A percentile compares a stretch with the other conserved stretches of the same genome.
These are phyloP conservation scores for Stichodactyla mertensii DNA, from an alignment of 64 coral and sea anemone genomes.

Conservation along the genomic window DNA sequence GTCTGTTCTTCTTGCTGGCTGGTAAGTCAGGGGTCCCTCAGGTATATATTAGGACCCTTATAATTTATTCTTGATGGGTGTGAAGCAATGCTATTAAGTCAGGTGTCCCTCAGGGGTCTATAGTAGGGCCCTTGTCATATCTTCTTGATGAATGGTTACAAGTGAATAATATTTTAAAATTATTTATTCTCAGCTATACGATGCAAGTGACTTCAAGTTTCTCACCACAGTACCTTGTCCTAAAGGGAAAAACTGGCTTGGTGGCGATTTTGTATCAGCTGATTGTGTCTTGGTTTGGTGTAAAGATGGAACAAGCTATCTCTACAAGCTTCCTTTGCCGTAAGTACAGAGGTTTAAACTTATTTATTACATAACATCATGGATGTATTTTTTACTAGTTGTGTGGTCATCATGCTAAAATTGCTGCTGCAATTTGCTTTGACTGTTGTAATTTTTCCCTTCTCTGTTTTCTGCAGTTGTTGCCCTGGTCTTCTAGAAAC, in stretches of 20 bases:
- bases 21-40: conserved; percentile 44
- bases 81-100: not conserved
- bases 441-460: not conserved
- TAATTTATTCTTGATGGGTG: not conserved
- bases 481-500: conserved; percentile 1
- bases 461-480: not conserved
- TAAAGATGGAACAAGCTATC: conserved; percentile 57
- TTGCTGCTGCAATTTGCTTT: not conserved
- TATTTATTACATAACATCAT: not conserved
- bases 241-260: conserved; percentile 58
- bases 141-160: not conserved
- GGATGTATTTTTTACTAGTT: not conserved
- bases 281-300: conserved; percentile 89
- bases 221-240: conserved; percentile 71
- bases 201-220: conserved; percentile 93
- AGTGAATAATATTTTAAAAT: not conserved
- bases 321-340: conserved; percentile 49
- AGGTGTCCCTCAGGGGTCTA: not conserved
- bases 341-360: conserved; percentile 13
- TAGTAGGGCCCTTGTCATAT: not conserved
- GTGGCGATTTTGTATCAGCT: conserved; percentile 83
- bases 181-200: conserved; percentile 64
- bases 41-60: not conserved
- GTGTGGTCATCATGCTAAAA: not conserved
- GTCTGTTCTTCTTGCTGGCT: conserved; percentile 69